Percentiles rank a stretch among this genome's conserved stretches.
Conservation (phyloP, 2,113 vertebrate genomes). For the Sorex fumeus region DNA sequence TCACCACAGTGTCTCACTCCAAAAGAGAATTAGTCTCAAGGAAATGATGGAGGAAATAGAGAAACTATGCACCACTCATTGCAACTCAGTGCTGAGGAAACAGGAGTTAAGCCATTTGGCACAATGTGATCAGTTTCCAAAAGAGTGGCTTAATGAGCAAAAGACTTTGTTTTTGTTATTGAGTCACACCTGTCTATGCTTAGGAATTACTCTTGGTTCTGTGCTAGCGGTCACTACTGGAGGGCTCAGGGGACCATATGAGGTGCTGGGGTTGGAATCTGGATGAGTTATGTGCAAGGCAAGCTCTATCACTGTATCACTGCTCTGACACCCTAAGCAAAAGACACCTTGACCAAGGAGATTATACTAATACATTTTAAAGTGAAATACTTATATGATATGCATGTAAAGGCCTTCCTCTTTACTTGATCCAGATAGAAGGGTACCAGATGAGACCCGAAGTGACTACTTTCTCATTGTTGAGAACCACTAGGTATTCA, state of each 20-base stretch:
- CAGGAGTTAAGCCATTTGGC: slow-evolving; percentile 62
- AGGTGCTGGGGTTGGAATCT: too few species aligned
- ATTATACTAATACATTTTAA: background rate
- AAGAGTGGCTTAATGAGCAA: slow-evolving; percentile 69
- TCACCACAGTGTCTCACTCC: slow-evolving; percentile 30
- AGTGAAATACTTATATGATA: slow-evolving; percentile 20
- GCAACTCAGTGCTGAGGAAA: slow-evolving; percentile 61
- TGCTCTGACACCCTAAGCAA: background rate
- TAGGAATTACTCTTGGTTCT: too few species aligned
- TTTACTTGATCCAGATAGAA: background rate
- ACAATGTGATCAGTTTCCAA: slow-evolving; percentile 52
- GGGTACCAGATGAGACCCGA: background rate
- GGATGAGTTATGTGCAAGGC: too few species aligned
- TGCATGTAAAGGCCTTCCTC: background rate
- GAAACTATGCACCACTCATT: slow-evolving; percentile 7
- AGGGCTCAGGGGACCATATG: too few species aligned
- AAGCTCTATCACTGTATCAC: too few species aligned
- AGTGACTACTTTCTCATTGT: background rate
- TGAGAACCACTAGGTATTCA: background rate
- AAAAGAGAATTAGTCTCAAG: slow-evolving; percentile 42
- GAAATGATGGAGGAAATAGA: slow-evolving; percentile 63
- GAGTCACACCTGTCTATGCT: background rate
- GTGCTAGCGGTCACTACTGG: too few species aligned
- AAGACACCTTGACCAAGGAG: slow-evolving; percentile 27
- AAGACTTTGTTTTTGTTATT: too few species aligned